Conservation (phyloP, 2,113 vertebrate species). For the Sterna hirundo region DNA sequence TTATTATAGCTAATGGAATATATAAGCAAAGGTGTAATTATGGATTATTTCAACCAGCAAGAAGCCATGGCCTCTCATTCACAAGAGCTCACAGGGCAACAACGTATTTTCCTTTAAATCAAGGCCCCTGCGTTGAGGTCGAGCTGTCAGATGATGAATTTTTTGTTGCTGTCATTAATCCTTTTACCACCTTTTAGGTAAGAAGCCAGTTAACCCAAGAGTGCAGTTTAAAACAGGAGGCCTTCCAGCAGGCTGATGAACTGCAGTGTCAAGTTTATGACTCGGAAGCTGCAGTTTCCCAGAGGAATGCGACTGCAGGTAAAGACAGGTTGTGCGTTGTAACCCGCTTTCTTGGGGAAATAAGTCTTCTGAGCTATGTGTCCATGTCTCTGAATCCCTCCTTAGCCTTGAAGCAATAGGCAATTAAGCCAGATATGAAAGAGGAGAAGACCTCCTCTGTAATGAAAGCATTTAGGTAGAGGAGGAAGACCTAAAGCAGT, state of each 20-base stretch:
- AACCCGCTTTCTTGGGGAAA: neutral
- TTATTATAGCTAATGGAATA: too few species aligned
- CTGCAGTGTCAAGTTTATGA: conserved; percentile 69
- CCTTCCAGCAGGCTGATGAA: conserved; percentile 74
- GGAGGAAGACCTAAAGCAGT: neutral
- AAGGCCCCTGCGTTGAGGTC: neutral
- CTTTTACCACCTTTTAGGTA: conserved; percentile 49
- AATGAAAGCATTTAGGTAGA: neutral
- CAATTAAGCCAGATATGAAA: neutral
- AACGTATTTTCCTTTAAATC: neutral
- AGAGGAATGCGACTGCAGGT: conserved; percentile 51
- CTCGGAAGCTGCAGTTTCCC: conserved; percentile 23
- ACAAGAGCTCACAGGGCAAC: neutral
- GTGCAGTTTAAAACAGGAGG: conserved; percentile 72
- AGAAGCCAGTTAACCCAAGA: conserved; percentile 73
- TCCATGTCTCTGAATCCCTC: neutral
- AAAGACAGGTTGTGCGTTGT: neutral
- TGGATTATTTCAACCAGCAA: neutral
- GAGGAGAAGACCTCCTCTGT: neutral
- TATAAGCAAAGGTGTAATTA: neutral
- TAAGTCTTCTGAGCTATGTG: neutral
- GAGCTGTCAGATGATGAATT: neutral
- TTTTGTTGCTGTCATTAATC: neutral
- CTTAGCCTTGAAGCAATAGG: neutral
- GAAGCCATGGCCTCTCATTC: neutral